Base-by-base conservation (phyloP, 2,797 vertebrate genomes). In the Bradypodion ventrale region DNA sequence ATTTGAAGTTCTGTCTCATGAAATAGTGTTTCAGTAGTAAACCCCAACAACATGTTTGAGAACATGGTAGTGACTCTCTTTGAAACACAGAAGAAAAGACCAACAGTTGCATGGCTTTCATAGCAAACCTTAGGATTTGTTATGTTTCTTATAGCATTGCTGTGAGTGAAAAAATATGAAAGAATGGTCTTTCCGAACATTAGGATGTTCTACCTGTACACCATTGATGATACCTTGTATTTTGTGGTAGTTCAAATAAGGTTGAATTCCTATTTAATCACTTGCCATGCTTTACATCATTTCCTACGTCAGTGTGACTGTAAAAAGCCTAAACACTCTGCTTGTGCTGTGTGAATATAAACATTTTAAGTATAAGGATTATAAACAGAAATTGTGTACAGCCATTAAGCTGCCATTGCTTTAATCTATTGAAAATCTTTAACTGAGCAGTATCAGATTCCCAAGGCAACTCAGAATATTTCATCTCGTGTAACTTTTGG, bases 351-450 rank as follows among this genome's bases (percentile, higher is more conserved):
- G 32, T 0, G 37, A 90, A 83, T 63, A 84, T 88, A 93, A 92
- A 87, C 86, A 62, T 7, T 56, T 80, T 89, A 91, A 89, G 89
- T 85, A 46, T 75, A 78, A 77, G 87, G 80, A 88, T 88, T 92
- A 86, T 90, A 92, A 91, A 90, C 85, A 91, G 83, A 82, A 89
- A 87, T 1, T 84, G 65, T 88, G 84, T 88, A 32, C 60, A 69
- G 62, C 80, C 80, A 0, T 86, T 90, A 89, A 87, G 21, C 62
- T 78, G 89, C 74, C 74, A 83, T n/a, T 85, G 70, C 68, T 69
- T 88, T 92, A 89, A 92, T 77, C 83, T 92, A 78, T 46, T 75
- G 83, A 88, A 91, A 85, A 86, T 5, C 82, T 89, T 91, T 85
- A 72, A 35, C 83, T 91, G 69, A 90, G 75, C 73, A 35, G 7